phyloP scores from a whole-genome alignment of 2,797 vertebrate genomes.

The Ctenopoma kingsleyae region DNA sequence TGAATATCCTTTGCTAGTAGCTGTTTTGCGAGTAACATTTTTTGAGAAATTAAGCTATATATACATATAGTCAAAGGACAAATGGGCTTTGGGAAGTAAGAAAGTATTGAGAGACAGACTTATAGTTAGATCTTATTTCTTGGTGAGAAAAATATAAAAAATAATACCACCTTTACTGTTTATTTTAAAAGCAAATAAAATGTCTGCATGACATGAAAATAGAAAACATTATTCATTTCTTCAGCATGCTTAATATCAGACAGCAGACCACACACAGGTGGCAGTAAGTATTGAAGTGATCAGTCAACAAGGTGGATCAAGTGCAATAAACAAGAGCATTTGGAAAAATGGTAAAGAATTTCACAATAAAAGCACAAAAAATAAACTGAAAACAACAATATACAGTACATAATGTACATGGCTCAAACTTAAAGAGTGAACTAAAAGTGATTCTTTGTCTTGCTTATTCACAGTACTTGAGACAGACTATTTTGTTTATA shows the following conservation, averaged over 20 bases:
- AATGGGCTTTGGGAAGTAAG: not conserved
- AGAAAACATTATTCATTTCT: not conserved
- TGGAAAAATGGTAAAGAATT: not conserved
- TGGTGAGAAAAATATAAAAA: too few species aligned
- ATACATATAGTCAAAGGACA: not conserved
- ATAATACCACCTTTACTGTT: too few species aligned
- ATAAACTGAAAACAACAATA: too few species aligned
- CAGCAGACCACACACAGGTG: not conserved
- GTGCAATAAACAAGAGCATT: not conserved
- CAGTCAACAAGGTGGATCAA: too few species aligned
- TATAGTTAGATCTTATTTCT: too few species aligned
- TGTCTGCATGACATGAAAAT: not conserved
- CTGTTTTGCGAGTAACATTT: too few species aligned
- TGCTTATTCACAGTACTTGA: not conserved
- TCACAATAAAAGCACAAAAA: too few species aligned
- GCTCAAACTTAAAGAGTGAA: too few species aligned
- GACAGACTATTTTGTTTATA: not conserved
- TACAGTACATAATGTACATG: too few species aligned
- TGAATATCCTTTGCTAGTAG: not conserved
- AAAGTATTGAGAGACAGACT: too few species aligned
- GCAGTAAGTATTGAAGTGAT: too few species aligned
- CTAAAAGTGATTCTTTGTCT: not conserved
- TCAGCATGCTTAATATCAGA: not conserved
- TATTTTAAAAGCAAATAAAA: not conserved
- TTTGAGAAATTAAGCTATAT: too few species aligned